Conservation (phyloP, 1,140 invertebrate genomes). For the Leguminivora glycinivorella region DNA sequence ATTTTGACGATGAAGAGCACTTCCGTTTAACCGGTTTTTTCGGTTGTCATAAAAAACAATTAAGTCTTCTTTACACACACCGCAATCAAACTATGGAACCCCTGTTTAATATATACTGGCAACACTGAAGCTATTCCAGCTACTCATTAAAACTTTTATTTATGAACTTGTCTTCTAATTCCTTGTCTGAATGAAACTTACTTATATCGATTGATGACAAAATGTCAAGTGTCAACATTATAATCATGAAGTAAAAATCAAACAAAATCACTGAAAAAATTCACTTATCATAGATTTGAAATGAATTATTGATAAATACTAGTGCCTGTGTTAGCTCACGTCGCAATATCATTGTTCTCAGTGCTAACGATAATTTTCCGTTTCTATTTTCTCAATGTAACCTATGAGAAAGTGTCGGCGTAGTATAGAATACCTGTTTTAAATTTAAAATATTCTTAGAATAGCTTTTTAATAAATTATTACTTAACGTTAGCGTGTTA, state of each 20-base stretch:
- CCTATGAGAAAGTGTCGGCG: neutral
- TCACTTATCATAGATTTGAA: neutral
- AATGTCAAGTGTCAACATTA: neutral
- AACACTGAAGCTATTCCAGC: neutral
- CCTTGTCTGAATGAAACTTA: neutral
- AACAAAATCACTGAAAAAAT: neutral
- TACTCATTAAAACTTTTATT: neutral
- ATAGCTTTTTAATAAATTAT: neutral
- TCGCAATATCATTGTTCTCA: neutral
- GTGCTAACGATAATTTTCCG: neutral
- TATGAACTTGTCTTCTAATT: neutral
- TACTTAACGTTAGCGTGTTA: neutral
- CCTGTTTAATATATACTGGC: neutral
- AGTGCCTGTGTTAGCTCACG: slow-evolving; percentile 14
- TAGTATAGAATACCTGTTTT: neutral
- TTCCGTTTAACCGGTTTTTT: neutral
- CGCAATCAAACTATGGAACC: neutral
- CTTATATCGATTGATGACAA: slow-evolving; percentile 4
- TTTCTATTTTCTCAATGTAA: neutral
- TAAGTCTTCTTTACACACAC: neutral
- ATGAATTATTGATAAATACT: neutral
- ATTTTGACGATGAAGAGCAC: neutral
- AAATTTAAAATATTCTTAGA: neutral
- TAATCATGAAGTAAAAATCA: neutral
- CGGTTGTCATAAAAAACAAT: neutral